Conservation (phyloP, 2,113 vertebrate species). For the Mohoua ochrocephala region DNA sequence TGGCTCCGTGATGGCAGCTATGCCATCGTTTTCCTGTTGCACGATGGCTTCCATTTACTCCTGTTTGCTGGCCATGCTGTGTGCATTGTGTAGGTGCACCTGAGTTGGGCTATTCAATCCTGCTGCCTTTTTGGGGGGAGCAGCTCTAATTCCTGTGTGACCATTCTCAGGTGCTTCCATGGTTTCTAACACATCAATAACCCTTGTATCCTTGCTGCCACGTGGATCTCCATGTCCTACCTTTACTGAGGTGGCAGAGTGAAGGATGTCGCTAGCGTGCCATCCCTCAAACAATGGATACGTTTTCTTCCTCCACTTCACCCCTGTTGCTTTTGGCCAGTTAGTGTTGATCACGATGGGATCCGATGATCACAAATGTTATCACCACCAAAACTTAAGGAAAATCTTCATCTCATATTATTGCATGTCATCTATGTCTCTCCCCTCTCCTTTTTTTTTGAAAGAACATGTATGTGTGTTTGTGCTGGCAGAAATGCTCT, state of each 20-base stretch:
- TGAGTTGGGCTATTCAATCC: neutral
- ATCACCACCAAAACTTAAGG: neutral
- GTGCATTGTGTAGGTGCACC: neutral
- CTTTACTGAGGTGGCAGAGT: neutral
- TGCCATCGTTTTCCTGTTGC: neutral
- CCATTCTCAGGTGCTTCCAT: neutral
- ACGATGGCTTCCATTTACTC: neutral
- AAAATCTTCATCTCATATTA: neutral
- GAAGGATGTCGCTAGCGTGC: neutral
- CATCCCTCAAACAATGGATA: neutral
- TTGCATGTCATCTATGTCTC: neutral
- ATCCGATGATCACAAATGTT: neutral
- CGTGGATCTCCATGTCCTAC: neutral
- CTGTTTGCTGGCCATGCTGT: neutral
- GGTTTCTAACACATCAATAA: neutral
- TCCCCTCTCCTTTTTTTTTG: neutral
- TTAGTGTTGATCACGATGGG: neutral
- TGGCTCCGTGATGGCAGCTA: fast-evolving
- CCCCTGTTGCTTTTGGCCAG: neutral
- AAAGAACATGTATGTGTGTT: fast-evolving
- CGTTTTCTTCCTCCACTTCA: neutral
- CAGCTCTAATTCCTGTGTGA: neutral
- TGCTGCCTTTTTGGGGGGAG: neutral
- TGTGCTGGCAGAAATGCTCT: neutral
- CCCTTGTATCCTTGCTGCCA: neutral